phyloP scores from a whole-genome alignment of 2,888 invertebrate genomes.

The Agonopterix alstromeriana region DNA sequence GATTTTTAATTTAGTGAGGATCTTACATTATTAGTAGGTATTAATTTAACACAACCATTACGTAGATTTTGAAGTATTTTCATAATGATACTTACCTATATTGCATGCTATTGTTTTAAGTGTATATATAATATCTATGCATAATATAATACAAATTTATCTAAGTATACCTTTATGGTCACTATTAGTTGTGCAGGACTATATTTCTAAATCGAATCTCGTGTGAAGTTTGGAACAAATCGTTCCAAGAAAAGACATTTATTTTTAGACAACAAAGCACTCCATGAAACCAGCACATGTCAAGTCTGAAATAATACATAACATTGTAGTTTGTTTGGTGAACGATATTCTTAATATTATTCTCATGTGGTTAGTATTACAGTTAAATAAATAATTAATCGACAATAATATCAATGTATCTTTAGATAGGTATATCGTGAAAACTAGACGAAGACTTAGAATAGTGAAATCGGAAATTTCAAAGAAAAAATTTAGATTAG shows the following conservation, averaged over 20 bases:
- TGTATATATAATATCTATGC: too few relatives aligned
- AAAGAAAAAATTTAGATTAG: too few relatives aligned
- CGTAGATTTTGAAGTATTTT: too few relatives aligned
- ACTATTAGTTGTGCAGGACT: neutral
- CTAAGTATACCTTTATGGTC: too few relatives aligned
- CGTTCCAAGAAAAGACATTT: constrained; percentile 23
- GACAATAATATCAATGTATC: neutral
- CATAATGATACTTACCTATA: too few relatives aligned
- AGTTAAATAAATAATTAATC: neutral
- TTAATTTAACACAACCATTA: too few relatives aligned
- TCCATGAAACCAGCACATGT: constrained; percentile 21
- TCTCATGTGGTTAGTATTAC: constrained; percentile 33
- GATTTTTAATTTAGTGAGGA: too few relatives aligned
- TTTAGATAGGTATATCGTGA: neutral
- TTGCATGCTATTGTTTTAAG: too few relatives aligned
- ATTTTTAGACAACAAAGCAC: constrained; percentile 31
- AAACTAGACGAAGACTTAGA: neutral
- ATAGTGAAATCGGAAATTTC: too few relatives aligned
- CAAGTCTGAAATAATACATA: constrained; percentile 21
- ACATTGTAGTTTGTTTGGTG: constrained; percentile 28
- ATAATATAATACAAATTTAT: too few relatives aligned
- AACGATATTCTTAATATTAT: constrained; percentile 37
- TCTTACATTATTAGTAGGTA: too few relatives aligned
- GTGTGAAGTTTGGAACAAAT: constrained; percentile 7
- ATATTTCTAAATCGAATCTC: constrained; percentile 1